phyloP scores from a whole-genome alignment of 2,888 invertebrate genomes.

The Leptopilina syphax region DNA sequence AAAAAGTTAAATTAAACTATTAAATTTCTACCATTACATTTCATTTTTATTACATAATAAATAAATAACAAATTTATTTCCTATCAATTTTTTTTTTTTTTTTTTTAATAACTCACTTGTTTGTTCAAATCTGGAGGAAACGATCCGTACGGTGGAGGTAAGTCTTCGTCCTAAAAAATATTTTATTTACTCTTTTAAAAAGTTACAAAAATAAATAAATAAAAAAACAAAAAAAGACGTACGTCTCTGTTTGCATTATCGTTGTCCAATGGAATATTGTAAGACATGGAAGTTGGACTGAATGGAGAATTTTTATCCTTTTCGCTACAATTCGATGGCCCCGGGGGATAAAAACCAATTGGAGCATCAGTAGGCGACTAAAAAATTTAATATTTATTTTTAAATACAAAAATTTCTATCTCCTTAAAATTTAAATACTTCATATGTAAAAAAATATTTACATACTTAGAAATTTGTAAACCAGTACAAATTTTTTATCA shows the following conservation, averaged over 20 bases:
- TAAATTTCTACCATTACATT: no score
- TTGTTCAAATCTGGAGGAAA: slow-evolving; percentile 85
- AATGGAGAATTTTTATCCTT: slow-evolving; percentile 71
- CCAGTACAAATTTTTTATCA: no score
- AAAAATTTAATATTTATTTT: neutral
- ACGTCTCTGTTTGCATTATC: slow-evolving; percentile 68
- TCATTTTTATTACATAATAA: no score
- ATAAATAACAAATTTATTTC: slow-evolving; percentile 32
- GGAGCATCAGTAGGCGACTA: slow-evolving; percentile 46
- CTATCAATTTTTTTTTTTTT: slow-evolving; percentile 32
- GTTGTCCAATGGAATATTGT: slow-evolving; percentile 83
- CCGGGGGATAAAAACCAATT: slow-evolving; percentile 69
- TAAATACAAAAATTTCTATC: neutral
- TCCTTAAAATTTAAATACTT: no score
- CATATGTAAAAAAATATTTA: no score
- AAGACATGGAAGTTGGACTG: slow-evolving; percentile 78
- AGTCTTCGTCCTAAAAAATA: slow-evolving; percentile 81
- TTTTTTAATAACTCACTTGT: slow-evolving; percentile 79
- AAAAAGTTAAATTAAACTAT: no score
- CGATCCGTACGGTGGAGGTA: slow-evolving; percentile 84
- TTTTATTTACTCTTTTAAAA: neutral
- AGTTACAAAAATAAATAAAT: neutral
- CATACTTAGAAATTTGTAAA: no score
- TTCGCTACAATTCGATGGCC: slow-evolving; percentile 53
- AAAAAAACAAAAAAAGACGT: slow-evolving; percentile 45